Evolutionary conservation across 2,113 vertebrate species (phyloP), one percentile per base, ranked within the genome.

Genomic region (Lophura nycthemera): DNA sequence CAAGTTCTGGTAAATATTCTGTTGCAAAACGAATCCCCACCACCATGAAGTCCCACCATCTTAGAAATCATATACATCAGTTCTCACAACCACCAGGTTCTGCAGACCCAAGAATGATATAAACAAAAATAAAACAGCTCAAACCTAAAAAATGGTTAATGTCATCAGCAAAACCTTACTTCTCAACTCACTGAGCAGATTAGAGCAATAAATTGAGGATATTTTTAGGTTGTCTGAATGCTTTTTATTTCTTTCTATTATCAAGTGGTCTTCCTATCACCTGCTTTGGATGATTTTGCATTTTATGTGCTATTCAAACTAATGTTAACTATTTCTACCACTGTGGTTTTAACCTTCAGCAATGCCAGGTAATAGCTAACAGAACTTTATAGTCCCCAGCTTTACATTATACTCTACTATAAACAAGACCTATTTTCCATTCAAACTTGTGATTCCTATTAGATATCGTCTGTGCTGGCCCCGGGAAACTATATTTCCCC

Each of bases 41-140:
- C 89, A 70, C 93, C 86, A 85, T 27, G 60, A 92, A 90, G 59
- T 54, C 22, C 13, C 83, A 52, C 54, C 16, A 64, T 90, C 90
- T 80, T 78, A 86, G 48, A 81, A 80, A 92, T 90, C 92, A 67
- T 85, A 60, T 57, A 52, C 43, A 72, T 24, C 79, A 43, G 61
- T 22, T 86, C 72, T 81, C 91, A 90, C 61, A 91, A 80, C 74
- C 93, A 29, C 72, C 60, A 74, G n/a, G 60, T 38, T 81, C 73
- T 88, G 85, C 96, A 93, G 89, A 90, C 30, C 83, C 64, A 76
- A 72, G 21, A 57, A 88, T 54, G 17, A 27, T 85, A 71, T 57
- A 70, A 77, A 89, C 1, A 10, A 88, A 95, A 93, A 56, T 19
- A 83, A 89, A 96, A 32, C 42, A 77, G 6, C 16, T 87, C 45